Conservation (phyloP, 2,888 invertebrate species). For the Abscondita cerata region DNA sequence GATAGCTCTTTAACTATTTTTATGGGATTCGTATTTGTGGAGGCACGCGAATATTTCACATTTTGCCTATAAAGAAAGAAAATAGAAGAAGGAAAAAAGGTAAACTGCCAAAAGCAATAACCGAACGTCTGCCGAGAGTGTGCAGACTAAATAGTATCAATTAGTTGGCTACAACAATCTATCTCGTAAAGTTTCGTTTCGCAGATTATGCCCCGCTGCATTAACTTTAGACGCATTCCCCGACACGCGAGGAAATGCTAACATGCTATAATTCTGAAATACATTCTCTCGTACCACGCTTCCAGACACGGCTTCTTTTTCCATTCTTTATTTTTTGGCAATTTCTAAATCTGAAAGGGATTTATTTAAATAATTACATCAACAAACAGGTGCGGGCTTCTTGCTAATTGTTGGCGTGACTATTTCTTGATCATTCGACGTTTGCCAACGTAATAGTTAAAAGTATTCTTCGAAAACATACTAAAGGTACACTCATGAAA, state of each 20-base stretch:
- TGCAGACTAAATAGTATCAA: slow-evolving; percentile 31
- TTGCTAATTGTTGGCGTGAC: no score
- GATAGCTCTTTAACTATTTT: slow-evolving; percentile 14
- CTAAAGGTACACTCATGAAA: no score
- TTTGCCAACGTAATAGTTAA: no score
- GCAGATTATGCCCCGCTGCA: slow-evolving; percentile 25
- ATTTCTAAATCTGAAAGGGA: neutral
- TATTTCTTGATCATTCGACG: no score
- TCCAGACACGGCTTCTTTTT: slow-evolving; percentile 16
- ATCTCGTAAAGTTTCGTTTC: slow-evolving; percentile 26
- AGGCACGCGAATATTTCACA: slow-evolving; percentile 12
- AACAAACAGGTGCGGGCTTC: neutral
- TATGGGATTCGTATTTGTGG: slow-evolving; percentile 16
- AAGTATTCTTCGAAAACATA: no score
- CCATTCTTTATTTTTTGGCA: neutral
- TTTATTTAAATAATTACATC: slow-evolving; percentile 8
- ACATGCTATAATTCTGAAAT: slow-evolving; percentile 29
- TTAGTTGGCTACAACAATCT: slow-evolving; percentile 17
- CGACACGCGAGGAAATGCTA: slow-evolving; percentile 32
- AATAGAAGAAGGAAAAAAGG: slow-evolving; percentile 10
- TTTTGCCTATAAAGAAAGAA: slow-evolving; percentile 3
- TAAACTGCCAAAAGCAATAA: slow-evolving; percentile 25
- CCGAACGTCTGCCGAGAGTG: slow-evolving; percentile 17
- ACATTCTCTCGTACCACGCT: slow-evolving; percentile 18
- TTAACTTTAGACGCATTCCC: slow-evolving; percentile 30